These are phyloP conservation scores for cat (Felis catus) DNA, from an alignment of 2,113 vertebrate species.

Conservation along the genomic window F.catus_Fca126_mat1.0 CM031412.1:113413501-113414000, in stretches of 20 bases:
- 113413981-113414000: too few species aligned
- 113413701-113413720: slow-evolving; percentile 97
- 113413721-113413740: slow-evolving; percentile 97
- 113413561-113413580: slow-evolving; percentile 94
- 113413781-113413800: slow-evolving; percentile 95
- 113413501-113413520: slow-evolving; percentile 98
- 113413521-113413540: slow-evolving; percentile 98
- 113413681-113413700: slow-evolving; percentile 95
- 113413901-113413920: slow-evolving; percentile 97
- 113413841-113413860: slow-evolving; percentile 93
- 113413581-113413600: slow-evolving; percentile 97
- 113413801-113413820: slow-evolving; percentile 96
- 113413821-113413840: slow-evolving; percentile 98
- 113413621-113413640: slow-evolving; percentile 99
- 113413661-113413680: slow-evolving; percentile 98
- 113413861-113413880: slow-evolving; percentile 95
- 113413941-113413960: slow-evolving; percentile 96
- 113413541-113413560: slow-evolving; percentile 95
- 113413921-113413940: slow-evolving; percentile 99
- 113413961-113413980: slow-evolving; percentile 88
- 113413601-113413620: slow-evolving; percentile 95
- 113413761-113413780: slow-evolving; percentile 98
- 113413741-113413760: slow-evolving; percentile 97
- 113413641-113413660: slow-evolving; percentile 96
- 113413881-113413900: slow-evolving; percentile 99